Evolutionary conservation across 1,140 invertebrate genomes (phyloP), one percentile per base, ranked within the genome.

Genomic region (Thaumatotibia leucotreta): DNA sequence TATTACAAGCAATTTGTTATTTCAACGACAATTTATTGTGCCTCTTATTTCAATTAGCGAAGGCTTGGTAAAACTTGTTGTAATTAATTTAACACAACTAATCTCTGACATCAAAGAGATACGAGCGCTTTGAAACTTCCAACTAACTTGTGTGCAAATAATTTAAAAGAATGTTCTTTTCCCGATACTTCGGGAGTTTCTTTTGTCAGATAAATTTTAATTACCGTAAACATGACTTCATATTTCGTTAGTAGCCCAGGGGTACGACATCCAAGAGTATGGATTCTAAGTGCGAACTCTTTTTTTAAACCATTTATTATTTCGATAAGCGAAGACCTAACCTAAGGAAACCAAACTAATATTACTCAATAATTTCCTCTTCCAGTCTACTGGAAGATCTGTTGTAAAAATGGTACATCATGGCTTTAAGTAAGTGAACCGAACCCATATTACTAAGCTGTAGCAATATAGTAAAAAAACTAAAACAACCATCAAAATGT

Each of bases 61-160:
- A 58, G 27, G 52, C 3, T 58, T 20, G 5, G 24, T 9, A 24
- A 58, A 58, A 58, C 23, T 58, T 58, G 14, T 58, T 17, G 14
- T 58, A 58, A 58, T 58, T 58, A 58, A 58, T 58, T 58, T 23
- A 58, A 58, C 24, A 58, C 24, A 58, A 58, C 52, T 58, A 58
- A 58, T 58, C 52, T 27, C 52, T 58, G 5, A 8, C 10, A 31
- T 58, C 52, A 58, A 58, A 58, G 24, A 58, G 52, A 58, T 58
- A n/a, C 10, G 24, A 23, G 14, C n/a, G 52, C 52, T 58, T 58
- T 58, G 52, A 58, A 58, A 58, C 52, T 58, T 31, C 52, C 24
- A 58, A 58, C 50, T 27, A 17, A 52, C 29, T 58, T 58, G 24
- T n/a, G 52, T 27, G 11, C 23, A 54, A 54, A 54, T 54, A 58